A percentile compares a stretch with the other conserved stretches of the same genome.
Conservation (phyloP, 1,140 invertebrate genomes). For the Brachionus rubens region DNA sequence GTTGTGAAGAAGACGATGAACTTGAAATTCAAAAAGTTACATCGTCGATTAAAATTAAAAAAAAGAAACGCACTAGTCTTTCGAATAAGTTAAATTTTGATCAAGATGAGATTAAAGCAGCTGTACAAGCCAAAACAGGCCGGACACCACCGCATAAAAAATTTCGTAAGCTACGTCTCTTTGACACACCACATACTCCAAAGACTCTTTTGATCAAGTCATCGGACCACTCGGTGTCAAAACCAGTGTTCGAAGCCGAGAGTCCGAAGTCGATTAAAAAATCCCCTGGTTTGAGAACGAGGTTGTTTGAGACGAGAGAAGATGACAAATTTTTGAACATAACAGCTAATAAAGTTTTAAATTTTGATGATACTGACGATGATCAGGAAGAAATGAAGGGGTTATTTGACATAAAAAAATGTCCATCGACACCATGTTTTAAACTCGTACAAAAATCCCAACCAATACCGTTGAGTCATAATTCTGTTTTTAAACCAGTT, state of each 20-base stretch:
- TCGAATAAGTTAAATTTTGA: neutral
- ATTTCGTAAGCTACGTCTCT: conserved; percentile 73
- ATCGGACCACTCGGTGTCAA: neutral
- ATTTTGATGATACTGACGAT: conserved; percentile 44
- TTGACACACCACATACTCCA: conserved; percentile 78
- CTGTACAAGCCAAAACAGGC: neutral
- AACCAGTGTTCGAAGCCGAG: neutral
- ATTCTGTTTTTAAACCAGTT: neutral
- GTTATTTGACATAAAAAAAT: conserved; percentile 8
- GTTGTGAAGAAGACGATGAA: conserved; percentile 15
- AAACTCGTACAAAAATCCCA: neutral
- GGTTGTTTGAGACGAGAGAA: conserved; percentile 61
- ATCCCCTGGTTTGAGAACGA: conserved; percentile 60
- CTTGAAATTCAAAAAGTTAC: neutral
- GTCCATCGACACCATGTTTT: neutral
- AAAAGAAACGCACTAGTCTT: conserved; percentile 5
- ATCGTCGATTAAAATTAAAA: neutral
- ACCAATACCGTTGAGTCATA: neutral
- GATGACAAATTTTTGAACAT: conserved; percentile 51
- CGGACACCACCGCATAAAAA: conserved; percentile 73
- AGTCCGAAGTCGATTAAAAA: neutral
- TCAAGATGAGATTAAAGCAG: neutral
- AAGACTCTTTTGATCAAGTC: conserved; percentile 78
- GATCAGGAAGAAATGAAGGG: conserved; percentile 33
- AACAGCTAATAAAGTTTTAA: conserved; percentile 53